Base-by-base conservation (phyloP, 2,113 vertebrate species). In the Scophthalmus maximus region DNA sequence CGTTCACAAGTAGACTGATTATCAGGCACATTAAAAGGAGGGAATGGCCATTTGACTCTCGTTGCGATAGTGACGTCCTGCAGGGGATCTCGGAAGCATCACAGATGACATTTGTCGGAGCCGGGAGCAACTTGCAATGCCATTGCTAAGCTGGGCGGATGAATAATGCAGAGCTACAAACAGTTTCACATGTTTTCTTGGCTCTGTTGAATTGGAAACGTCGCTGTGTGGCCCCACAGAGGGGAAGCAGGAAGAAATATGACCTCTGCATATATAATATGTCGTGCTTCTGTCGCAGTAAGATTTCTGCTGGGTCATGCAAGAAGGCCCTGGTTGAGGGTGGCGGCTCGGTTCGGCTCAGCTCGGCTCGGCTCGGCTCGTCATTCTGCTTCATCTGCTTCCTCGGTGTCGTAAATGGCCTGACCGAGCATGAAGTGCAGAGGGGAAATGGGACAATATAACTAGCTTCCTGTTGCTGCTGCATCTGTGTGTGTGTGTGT, bases 301-400 rank as follows among this genome's bases (percentile, higher is more conserved):
- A 15, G 8, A 25, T 46, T 81, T 85, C 69, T 42, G 69, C 56
- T 29, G 44, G 60, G 68, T 75, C 63, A 71, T 73, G 68, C 51
- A 56, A 61, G 56, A 61, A 30, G 62, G 36, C 53, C 61, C 20
- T 26, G 6, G 42, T 51, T 47, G 66, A 67, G 40, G 67, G 40
- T 36, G 46, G 63, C 50, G 68, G 55, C 52, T 72, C 52, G 73
- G 18, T 42, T 81, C 12, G 22, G n/a, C n/a, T n/a, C n/a, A n/a
- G n/a, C n/a, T n/a, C n/a, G n/a, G n/a, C n/a, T n/a, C n/a, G n/a
- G n/a, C n/a, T 72, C 52, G 73, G 18, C 47, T 81, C 12, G 22
- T 84, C 73, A 34, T 83, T 87, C 77, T 82, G 78, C 86, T 64
- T 86, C 50, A 75, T 86, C 69, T 87, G 85, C 63, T 62, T 53